Evolutionary conservation across 2,113 vertebrate genomes (phyloP).

Genomic region (Elachura formosa): DNA sequence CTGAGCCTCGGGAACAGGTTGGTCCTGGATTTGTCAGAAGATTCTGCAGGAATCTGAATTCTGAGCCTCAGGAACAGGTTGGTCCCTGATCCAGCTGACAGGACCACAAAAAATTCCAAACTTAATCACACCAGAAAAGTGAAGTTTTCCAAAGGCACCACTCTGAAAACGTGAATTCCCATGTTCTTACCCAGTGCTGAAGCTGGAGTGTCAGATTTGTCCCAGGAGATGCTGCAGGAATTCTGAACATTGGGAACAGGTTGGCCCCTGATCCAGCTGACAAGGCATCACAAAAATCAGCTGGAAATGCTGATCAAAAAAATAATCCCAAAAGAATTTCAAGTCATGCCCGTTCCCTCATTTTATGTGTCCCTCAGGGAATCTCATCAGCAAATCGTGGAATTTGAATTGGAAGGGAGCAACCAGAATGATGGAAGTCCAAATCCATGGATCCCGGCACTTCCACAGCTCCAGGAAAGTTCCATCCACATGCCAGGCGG

Average conservation of each 20-base stretch:
- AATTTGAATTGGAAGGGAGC: neutral
- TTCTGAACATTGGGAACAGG: neutral
- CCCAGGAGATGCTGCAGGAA: accelerated
- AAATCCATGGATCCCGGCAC: neutral
- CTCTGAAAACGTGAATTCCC: accelerated
- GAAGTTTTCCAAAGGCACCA: neutral
- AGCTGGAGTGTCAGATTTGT: no score
- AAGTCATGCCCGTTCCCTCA: neutral
- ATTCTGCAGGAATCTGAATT: neutral
- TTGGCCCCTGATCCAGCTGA: neutral
- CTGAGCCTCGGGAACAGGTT: accelerated
- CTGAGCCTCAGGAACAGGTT: accelerated
- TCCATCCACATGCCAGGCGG: neutral
- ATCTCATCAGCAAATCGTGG: neutral
- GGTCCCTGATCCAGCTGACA: neutral
- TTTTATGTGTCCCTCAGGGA: neutral
- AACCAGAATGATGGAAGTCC: no score
- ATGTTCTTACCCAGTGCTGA: neutral
- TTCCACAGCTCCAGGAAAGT: neutral
- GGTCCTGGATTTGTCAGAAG: neutral
- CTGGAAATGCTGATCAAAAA: neutral
- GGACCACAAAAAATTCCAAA: neutral
- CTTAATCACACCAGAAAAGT: no score
- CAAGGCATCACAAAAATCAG: no score
- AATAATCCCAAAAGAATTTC: neutral